These are phyloP conservation scores for Urocyon cinereoargenteus DNA, from an alignment of 2,797 vertebrate species.

Conservation along the genomic window DNA sequence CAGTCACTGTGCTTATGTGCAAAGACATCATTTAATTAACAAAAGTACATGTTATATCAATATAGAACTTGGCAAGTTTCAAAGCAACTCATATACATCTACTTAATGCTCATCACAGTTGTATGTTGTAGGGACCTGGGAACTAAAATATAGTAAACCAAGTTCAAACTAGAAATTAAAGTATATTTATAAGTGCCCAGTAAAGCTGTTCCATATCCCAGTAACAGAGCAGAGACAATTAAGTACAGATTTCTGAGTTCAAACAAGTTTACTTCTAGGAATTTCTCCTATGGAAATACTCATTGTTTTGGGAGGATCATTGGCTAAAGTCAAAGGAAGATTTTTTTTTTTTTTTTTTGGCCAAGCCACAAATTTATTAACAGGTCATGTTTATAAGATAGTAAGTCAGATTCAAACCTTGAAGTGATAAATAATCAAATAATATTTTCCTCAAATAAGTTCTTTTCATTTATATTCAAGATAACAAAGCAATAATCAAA, in stretches of 20 bases:
- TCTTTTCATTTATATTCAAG: neutral
- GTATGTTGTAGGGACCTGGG: neutral
- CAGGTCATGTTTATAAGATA: neutral
- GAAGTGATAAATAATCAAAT: neutral
- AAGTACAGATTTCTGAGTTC: neutral
- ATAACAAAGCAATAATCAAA: neutral
- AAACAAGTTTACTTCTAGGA: neutral
- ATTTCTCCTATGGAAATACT: slow-evolving; percentile 16
- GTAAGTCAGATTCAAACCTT: neutral
- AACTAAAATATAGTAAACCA: neutral
- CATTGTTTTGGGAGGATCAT: neutral
- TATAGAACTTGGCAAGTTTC: neutral
- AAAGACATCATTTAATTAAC: neutral
- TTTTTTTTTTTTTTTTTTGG: neutral
- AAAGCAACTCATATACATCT: neutral
- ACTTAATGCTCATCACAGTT: neutral
- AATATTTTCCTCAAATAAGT: neutral
- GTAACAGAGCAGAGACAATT: neutral
- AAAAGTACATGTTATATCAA: neutral
- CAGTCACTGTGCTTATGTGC: neutral
- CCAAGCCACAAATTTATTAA: neutral
- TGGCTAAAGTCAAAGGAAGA: neutral
- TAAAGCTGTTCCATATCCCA: neutral
- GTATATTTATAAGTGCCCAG: neutral
- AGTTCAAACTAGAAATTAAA: neutral